Conservation (phyloP, 2,113 vertebrate species). For the Felis chaus region DNA sequence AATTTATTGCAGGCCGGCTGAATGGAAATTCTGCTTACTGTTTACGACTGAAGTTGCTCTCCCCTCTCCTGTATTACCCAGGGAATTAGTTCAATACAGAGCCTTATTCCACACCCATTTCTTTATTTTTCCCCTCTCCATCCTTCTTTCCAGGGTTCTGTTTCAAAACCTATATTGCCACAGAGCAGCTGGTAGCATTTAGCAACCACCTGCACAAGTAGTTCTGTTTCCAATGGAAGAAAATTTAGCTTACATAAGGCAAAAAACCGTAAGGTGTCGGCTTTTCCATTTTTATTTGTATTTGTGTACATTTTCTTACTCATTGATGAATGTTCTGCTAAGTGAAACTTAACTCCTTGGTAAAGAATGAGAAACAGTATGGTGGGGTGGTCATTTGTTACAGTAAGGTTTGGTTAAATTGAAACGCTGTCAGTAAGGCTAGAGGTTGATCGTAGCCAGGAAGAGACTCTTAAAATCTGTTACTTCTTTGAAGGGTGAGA, state of each 20-base stretch:
- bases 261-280: conserved; percentile 83
- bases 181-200: conserved; percentile 86
- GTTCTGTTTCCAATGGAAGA: conserved; percentile 84
- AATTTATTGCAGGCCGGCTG: conserved; percentile 73
- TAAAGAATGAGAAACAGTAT: conserved; percentile 80
- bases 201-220: conserved; percentile 85
- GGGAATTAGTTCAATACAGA: conserved; percentile 70
- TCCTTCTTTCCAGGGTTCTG: conserved; percentile 71
- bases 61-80: conserved; percentile 65
- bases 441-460: conserved; percentile 75
- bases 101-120: conserved; percentile 74
- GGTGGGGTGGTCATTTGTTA: conserved; percentile 74
- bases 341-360: conserved; percentile 82
- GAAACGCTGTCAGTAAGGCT: conserved; percentile 59
- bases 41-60: conserved; percentile 75
- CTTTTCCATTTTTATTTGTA: conserved; percentile 83
- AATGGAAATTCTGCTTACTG: conserved; percentile 84
- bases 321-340: conserved; percentile 82
- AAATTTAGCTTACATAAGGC: conserved; percentile 86
- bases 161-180: conserved; percentile 79
- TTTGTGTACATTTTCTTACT: conserved; percentile 84
- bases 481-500: conserved; percentile 71
- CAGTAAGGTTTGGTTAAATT: conserved; percentile 61
- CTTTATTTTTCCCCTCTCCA: conserved; percentile 74
- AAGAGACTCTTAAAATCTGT: conserved; percentile 63